Percentiles rank a stretch among this genome's conserved stretches.
Conservation (phyloP, 2,797 vertebrate genomes). For the Tapera naevia region DNA sequence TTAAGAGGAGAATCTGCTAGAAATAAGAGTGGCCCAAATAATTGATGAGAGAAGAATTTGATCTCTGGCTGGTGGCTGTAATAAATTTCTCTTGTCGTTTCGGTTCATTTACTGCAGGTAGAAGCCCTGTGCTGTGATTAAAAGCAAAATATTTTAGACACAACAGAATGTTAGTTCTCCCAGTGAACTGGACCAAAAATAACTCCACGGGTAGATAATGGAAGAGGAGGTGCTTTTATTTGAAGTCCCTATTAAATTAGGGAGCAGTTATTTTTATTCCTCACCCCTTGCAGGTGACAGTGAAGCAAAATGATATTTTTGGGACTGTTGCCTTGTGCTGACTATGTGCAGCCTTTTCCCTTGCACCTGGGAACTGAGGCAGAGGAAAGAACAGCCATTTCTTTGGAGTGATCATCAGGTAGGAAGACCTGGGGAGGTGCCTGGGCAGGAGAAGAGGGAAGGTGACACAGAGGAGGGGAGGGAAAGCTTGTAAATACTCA, state of each 20-base stretch:
- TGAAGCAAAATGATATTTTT: neutral
- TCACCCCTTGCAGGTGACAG: neutral
- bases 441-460: neutral
- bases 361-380: neutral
- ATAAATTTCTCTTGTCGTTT: constrained; percentile 1
- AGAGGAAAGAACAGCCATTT: neutral
- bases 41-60: constrained; percentile 14
- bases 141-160: constrained; percentile 32
- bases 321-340: neutral
- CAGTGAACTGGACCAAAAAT: constrained; percentile 9
- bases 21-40: constrained; percentile 11
- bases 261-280: constrained; percentile 2
- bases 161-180: neutral
- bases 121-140: neutral
- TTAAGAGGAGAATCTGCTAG: constrained; percentile 35
- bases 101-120: constrained; percentile 31
- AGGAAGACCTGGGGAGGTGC: too few species aligned
- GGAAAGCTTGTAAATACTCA: fast-evolving
- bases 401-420: too few species aligned
- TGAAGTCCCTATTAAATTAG: neutral
- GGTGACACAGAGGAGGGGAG: neutral
- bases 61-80: neutral
- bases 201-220: neutral
- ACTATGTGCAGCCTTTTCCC: neutral
- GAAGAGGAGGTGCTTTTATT: neutral